Conservation (phyloP, 2,113 vertebrate genomes). For the Leucoraja erinaceus region DNA sequence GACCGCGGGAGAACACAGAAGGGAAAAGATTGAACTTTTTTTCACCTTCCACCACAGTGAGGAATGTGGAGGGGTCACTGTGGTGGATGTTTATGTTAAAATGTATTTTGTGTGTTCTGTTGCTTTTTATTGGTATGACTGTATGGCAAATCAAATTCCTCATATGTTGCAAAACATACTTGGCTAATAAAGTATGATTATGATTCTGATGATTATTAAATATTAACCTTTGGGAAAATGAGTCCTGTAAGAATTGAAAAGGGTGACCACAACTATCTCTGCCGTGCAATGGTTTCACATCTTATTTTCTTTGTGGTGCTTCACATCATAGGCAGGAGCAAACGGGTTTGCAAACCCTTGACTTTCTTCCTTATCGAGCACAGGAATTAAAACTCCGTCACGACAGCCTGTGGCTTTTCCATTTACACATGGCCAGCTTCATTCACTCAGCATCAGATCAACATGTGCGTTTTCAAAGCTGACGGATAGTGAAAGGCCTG, state of each 20-base stretch:
- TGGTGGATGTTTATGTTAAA: too few species aligned
- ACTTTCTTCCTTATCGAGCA: not conserved
- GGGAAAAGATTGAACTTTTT: too few species aligned
- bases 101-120: too few species aligned
- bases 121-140: too few species aligned
- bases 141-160: too few species aligned
- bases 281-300: not conserved
- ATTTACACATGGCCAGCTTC: not conserved
- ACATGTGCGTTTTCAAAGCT: not conserved
- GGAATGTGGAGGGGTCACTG: too few species aligned
- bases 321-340: not conserved
- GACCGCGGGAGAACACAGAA: too few species aligned
- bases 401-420: not conserved
- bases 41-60: too few species aligned
- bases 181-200: too few species aligned
- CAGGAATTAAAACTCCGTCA: not conserved
- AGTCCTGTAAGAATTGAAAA: not conserved
- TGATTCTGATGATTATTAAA: too few species aligned
- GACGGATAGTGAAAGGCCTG: too few species aligned
- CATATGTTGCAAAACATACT: too few species aligned
- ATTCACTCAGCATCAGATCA: not conserved
- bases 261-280: not conserved
- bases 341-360: not conserved
- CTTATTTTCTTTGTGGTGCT: conserved; percentile 8
- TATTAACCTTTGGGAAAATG: not conserved